Evolutionary conservation across 2,888 invertebrate species (phyloP).

Genomic region (Drosophila subsilvestris): DNA sequence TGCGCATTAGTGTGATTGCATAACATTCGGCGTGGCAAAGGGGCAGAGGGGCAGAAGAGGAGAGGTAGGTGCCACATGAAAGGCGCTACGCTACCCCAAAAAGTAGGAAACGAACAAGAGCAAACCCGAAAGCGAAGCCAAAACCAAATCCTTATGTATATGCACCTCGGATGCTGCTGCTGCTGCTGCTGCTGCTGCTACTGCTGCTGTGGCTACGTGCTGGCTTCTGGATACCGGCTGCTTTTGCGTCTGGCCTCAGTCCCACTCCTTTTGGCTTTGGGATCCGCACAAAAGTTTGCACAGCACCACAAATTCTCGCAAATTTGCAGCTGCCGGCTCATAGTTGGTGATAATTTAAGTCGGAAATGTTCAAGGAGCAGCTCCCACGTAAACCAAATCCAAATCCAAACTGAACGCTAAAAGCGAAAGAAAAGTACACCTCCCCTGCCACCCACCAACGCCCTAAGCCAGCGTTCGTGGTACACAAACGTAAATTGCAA

Average conservation of each 20-base stretch:
- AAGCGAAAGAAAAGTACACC: slow-evolving; percentile 54
- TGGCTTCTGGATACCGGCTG: slow-evolving; percentile 39
- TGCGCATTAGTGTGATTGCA: slow-evolving; percentile 78
- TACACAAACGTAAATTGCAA: slow-evolving; percentile 63
- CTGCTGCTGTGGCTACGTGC: slow-evolving; percentile 71
- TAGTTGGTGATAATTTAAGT: slow-evolving; percentile 77
- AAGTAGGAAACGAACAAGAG: slow-evolving; percentile 28
- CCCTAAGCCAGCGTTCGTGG: neutral
- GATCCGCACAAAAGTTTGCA: slow-evolving; percentile 60
- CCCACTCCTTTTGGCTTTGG: slow-evolving; percentile 11
- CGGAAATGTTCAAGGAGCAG: slow-evolving; percentile 69
- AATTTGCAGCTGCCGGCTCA: slow-evolving; percentile 60
- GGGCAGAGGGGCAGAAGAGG: neutral
- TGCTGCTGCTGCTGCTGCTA: slow-evolving; percentile 66
- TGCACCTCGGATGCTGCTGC: slow-evolving; percentile 50
- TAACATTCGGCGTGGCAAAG: slow-evolving; percentile 54
- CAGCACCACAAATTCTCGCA: slow-evolving; percentile 56
- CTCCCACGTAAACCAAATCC: slow-evolving; percentile 54
- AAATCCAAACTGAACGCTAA: slow-evolving; percentile 45
- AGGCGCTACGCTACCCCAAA: slow-evolving; percentile 27
- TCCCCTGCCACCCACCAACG: slow-evolving; percentile 18
- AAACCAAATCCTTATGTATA: slow-evolving; percentile 72
- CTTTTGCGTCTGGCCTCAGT: slow-evolving; percentile 11
- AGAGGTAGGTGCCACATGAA: slow-evolving; percentile 18
- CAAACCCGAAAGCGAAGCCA: slow-evolving; percentile 63